These are phyloP conservation scores for Nematostella vectensis DNA, from an alignment of 92 coral and sea anemone genomes.

Conservation along the genomic window DNA sequence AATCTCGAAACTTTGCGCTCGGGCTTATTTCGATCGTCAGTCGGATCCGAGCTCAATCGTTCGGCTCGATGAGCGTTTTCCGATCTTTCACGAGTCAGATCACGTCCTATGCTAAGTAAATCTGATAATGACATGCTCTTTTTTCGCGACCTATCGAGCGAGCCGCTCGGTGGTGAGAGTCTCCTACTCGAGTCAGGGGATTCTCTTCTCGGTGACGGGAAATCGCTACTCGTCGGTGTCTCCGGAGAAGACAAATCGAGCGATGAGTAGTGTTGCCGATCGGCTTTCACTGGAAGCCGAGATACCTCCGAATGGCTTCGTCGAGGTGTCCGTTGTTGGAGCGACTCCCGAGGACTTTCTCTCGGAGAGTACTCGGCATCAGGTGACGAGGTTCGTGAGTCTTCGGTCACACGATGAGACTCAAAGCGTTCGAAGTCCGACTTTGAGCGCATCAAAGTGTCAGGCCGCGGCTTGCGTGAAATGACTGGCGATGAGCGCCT, in stretches of 20 bases:
- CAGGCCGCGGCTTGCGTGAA: constrained; percentile 44
- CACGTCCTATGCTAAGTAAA: constrained; percentile 59
- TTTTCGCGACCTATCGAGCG: constrained; percentile 30
- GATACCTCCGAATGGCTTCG: constrained; percentile 38
- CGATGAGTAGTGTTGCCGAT: constrained; percentile 37
- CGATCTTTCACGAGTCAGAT: constrained; percentile 42
- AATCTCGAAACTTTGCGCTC: constrained; percentile 35
- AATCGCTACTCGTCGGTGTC: not conserved
- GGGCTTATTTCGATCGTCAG: constrained; percentile 33
- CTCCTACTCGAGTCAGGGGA: not conserved
- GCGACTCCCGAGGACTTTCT: not conserved
- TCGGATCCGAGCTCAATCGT: constrained; percentile 22
- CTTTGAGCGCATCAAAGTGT: constrained; percentile 31
- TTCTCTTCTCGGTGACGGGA: constrained; percentile 3
- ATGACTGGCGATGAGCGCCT: constrained; percentile 85
- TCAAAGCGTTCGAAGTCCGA: constrained; percentile 10
- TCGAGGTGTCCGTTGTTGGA: not conserved
- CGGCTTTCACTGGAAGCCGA: constrained; percentile 60
- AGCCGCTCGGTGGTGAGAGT: constrained; percentile 4
- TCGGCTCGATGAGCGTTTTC: not conserved
- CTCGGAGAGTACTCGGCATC: not conserved
- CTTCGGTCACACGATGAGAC: not conserved
- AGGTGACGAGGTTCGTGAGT: constrained; percentile 17
- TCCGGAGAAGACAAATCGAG: constrained; percentile 22
- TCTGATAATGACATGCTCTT: constrained; percentile 84